Evolutionary conservation across 2,888 invertebrate species (phyloP), one percentile per base, ranked within the genome.

Genomic region (Biston betularia): DNA sequence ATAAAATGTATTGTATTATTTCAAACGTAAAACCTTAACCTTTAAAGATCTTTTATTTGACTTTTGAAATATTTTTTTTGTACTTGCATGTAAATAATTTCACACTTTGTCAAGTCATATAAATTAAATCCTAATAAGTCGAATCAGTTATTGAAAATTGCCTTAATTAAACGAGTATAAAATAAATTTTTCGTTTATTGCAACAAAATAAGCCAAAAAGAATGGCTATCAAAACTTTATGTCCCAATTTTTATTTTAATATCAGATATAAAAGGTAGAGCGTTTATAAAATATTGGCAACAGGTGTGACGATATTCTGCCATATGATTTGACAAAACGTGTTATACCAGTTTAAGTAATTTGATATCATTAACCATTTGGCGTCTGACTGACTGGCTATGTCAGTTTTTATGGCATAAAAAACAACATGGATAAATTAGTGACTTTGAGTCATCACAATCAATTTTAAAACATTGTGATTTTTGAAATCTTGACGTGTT

Each of bases 231-330:
- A 57, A 58, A 40, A 40, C 1, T 40, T 40, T 40, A 58, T 53
- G 52, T 48, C 34, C 57, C 42, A 45, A 57, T 52, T 63, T 45
- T 57, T 38, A 50, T 60, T 60, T 60, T 52, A 56, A 55, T 55
- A 45, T 35, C 12, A 44, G 14, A 63, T 35, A 5, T 44, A 60
- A 55, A 55, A 62, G 65, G 74, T 49, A 44, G 38, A 24, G 35
- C 44, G 44, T 63, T 72, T 57, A 48, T 77, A 72, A 76, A 65
- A 75, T 69, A 77, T 74, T 71, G 63, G 55, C 63, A 71, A 73
- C 82, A 80, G 80, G 79, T 81, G 80, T 72, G 69, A 74, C 65
- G 72, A 73, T 70, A 72, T 69, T 56, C 56, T 68, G 54, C 74
- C 71, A 64, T 70, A 54, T 74, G 65, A 69, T 72, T 73, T 65